Percentiles rank a stretch among this genome's conserved stretches.
Evolutionary conservation across 2,888 invertebrate species (phyloP).

Genomic region (Drosophila formosana): DNA sequence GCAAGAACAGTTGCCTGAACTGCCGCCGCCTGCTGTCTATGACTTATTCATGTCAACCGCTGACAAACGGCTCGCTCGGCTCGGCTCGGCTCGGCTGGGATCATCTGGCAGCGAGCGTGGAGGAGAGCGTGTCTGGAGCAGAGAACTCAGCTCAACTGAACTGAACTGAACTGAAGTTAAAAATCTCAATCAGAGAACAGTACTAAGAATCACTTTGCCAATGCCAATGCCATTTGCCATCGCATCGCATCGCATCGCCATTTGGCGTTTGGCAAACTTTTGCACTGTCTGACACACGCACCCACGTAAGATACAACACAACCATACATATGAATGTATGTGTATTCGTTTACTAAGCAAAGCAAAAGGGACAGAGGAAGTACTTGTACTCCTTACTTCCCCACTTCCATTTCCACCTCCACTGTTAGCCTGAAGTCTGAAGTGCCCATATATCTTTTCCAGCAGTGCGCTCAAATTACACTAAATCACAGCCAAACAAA

Average conservation of each 20-base stretch:
- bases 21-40: slow-evolving; percentile 54
- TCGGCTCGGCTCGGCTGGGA: neutral
- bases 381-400: neutral
- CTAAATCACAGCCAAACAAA: slow-evolving; percentile 78
- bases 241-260: neutral
- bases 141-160: neutral
- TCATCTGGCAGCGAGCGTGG: neutral
- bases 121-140: neutral
- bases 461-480: slow-evolving; percentile 76
- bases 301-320: slow-evolving; percentile 23
- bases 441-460: slow-evolving; percentile 70
- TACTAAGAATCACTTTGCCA: slow-evolving; percentile 65
- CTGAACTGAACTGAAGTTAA: slow-evolving; percentile 10
- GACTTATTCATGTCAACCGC: slow-evolving; percentile 75
- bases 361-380: neutral
- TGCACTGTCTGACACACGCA: slow-evolving; percentile 63
- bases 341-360: neutral
- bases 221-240: slow-evolving; percentile 65
- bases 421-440: slow-evolving; percentile 34
- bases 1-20: slow-evolving; percentile 28
- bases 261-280: slow-evolving; percentile 1
- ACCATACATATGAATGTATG: neutral
- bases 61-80: slow-evolving; percentile 63
- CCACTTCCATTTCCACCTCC: neutral
- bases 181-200: slow-evolving; percentile 63